Conservation (phyloP, 2,797 vertebrate species). For the Peromyscus aztecus region DNA sequence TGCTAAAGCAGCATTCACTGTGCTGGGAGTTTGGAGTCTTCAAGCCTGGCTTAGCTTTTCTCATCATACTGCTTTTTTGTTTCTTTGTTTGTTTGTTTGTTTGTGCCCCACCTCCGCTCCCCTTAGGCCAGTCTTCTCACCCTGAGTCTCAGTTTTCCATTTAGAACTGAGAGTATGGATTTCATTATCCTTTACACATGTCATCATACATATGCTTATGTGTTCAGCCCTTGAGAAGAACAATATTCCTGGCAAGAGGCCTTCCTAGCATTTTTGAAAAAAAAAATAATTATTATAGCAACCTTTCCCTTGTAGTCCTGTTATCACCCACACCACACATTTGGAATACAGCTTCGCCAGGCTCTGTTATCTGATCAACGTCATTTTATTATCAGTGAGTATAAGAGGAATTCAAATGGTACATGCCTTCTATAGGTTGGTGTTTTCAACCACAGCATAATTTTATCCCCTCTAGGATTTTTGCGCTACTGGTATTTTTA, state of each 20-base stretch:
- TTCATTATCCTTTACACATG: not conserved
- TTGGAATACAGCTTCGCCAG: not conserved
- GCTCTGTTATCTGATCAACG: rapidly evolving
- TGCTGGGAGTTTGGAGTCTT: not conserved
- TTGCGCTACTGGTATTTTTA: not conserved
- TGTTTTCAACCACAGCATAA: not conserved
- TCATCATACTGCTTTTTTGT: not conserved
- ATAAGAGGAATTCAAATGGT: not conserved
- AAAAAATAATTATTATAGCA: not conserved
- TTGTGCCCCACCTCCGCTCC: rapidly evolving
- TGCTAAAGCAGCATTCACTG: not conserved
- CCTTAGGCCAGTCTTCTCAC: not conserved
- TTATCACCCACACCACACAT: not conserved
- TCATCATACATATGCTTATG: not conserved
- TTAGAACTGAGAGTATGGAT: not conserved
- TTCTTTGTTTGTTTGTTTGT: too few species aligned
- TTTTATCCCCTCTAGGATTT: not conserved
- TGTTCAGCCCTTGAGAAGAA: not conserved
- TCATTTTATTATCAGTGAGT: not conserved
- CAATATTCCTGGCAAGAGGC: not conserved
- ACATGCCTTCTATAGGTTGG: not conserved
- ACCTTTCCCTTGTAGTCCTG: not conserved
- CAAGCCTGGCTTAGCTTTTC: not conserved
- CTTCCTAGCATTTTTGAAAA: not conserved
- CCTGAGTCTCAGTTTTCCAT: not conserved